Evolutionary conservation across 2,113 vertebrate species (phyloP).

Genomic region (Nannospalax galili): DNA sequence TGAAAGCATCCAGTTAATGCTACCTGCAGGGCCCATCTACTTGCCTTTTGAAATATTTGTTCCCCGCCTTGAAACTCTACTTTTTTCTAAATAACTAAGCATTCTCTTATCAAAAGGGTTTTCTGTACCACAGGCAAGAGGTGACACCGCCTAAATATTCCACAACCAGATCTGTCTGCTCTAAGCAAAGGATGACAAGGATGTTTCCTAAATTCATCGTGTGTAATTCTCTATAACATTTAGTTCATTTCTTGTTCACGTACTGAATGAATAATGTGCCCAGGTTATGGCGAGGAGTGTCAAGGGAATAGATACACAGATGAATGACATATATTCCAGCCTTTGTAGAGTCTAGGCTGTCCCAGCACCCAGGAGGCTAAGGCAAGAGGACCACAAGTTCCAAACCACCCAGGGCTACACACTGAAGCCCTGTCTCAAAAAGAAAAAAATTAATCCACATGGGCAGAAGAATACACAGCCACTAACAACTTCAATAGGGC

Average conservation of each 20-base stretch:
- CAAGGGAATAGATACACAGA: not conserved
- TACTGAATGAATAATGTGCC: not conserved
- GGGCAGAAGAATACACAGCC: not conserved
- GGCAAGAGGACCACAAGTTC: not conserved
- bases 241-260: not conserved
- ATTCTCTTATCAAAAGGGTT: slow-evolving; percentile 56
- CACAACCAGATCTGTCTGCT: slow-evolving; percentile 12
- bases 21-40: slow-evolving; percentile 62
- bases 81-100: not conserved
- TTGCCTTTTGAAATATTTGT: slow-evolving; percentile 35
- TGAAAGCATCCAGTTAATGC: slow-evolving; percentile 55
- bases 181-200: slow-evolving; percentile 9
- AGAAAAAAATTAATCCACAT: too few relatives aligned
- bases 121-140: slow-evolving; percentile 30
- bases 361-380: not conserved
- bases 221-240: not conserved
- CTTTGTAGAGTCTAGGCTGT: not conserved
- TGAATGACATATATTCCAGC: not conserved
- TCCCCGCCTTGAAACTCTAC: slow-evolving; percentile 42
- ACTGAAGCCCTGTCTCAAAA: not conserved
- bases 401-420: not conserved
- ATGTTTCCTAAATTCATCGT: not conserved
- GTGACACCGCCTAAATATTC: slow-evolving; percentile 40
- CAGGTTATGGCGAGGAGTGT: not conserved
- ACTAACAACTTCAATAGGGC: not conserved